Conservation (phyloP, 2,888 invertebrate genomes). For the Limnephilus auricula region DNA sequence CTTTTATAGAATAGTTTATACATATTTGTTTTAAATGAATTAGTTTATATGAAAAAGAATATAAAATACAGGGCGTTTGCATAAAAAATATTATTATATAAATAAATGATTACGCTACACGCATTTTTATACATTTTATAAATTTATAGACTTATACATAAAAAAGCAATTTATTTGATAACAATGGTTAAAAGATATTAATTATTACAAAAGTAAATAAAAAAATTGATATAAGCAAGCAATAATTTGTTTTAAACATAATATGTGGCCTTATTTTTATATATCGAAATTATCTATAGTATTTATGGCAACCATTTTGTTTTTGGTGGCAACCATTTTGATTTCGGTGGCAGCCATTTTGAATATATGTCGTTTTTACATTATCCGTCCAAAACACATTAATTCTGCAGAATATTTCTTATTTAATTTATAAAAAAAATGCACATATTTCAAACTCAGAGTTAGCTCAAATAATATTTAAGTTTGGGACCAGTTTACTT, state of each 20-base stretch:
- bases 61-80: not conserved
- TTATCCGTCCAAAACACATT: too few species aligned
- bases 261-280: not conserved
- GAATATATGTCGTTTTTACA: not conserved
- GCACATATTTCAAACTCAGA: not conserved
- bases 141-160: not conserved
- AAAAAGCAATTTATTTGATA: too few species aligned
- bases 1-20: not conserved
- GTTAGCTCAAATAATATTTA: not conserved
- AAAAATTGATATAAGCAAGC: too few species aligned
- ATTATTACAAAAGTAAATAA: too few species aligned
- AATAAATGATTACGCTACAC: not conserved
- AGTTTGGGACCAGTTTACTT: not conserved
- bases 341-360: constrained; percentile 2
- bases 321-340: not conserved
- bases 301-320: not conserved
- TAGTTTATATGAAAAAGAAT: not conserved
- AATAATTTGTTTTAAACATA: not conserved
- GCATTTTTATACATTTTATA: not conserved
- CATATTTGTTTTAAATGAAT: not conserved
- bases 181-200: too few species aligned
- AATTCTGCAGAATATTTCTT: not conserved
- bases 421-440: too few species aligned
- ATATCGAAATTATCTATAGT: not conserved
- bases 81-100: not conserved